Base-by-base conservation (phyloP, 1,140 invertebrate genomes). In the Bombyx mandarina region DNA sequence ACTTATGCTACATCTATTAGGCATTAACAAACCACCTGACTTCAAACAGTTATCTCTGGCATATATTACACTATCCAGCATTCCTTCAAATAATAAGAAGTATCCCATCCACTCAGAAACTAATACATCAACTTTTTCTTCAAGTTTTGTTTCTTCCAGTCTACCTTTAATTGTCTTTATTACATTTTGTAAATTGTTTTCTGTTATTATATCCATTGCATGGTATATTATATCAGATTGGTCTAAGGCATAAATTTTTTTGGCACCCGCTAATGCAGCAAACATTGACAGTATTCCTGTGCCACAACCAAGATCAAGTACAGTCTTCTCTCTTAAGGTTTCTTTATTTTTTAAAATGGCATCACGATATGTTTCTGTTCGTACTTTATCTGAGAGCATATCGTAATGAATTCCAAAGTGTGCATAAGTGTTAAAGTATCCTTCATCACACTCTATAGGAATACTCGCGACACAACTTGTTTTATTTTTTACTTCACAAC, bases 71-170 rank as follows among this genome's bases (percentile, higher is more conserved):
- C 94, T 95, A 77, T 99, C 96, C 44, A 99, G 83, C 98, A 99
- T 99, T 22, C 97, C 98, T 89, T 99, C 98, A 77, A 99, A 99
- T 7, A 99, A 89, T 49, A 99, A 88, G 86, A 99, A 99, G 88
- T 99, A 99, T 5, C 98, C 98, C 98, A 99, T 99, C 98, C 98
- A 99, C 88, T 99, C 98, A 6, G 97, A 98, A 43, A 99, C 93
- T 67, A 99, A 98, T 26, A 99, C 93, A 82, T 99, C 98, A 18
- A 98, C 96, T 89, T 96, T 94, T 57, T 93, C 92, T n/a, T 90
- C 88, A 56, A 98, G 89, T 57, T 93, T 89, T n/a, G 91, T 92
- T 69, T 99, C 95, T 86, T 99, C 98, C 4, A 99, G 87, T 78
- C 95, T 93, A 1, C 97, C 96, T 84, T 92, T 91, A 6, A 94